Conservation (phyloP, 2,113 vertebrate species). For the Pica pica region DNA sequence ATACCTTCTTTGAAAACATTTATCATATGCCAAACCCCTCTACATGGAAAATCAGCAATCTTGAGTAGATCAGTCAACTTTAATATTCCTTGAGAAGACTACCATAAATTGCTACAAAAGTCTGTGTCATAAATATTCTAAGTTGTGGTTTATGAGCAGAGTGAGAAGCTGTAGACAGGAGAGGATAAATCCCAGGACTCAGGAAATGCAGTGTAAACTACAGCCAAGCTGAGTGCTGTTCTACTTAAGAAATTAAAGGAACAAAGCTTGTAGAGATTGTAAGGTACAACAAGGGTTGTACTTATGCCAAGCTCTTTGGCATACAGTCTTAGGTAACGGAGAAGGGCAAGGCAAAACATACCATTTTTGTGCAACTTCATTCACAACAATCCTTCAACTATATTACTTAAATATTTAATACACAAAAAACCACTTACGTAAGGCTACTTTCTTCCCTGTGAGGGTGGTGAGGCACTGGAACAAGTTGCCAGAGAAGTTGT, state of each 20-base stretch:
- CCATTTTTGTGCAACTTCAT: neutral
- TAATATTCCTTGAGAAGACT: constrained; percentile 6
- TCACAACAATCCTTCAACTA: neutral
- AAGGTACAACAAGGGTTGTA: neutral
- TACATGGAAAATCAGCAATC: constrained; percentile 1
- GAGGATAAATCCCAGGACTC: constrained; percentile 15
- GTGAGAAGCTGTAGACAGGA: neutral
- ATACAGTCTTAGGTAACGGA: neutral
- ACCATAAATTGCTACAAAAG: neutral
- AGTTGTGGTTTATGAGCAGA: constrained; percentile 2
- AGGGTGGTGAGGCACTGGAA: neutral
- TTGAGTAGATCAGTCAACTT: neutral
- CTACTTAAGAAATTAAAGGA: constrained; percentile 24
- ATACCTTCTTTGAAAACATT: neutral
- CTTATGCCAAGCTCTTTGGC: neutral
- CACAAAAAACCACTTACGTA: neutral
- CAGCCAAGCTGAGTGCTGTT: neutral
- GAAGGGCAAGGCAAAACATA: neutral
- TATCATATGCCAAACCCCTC: neutral
- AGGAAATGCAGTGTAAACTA: neutral
- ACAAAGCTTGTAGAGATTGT: neutral
- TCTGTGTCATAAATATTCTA: constrained; percentile 17
- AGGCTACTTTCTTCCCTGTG: neutral
- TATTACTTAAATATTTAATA: neutral
- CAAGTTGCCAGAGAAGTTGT: neutral